Conservation (phyloP, 2,797 vertebrate genomes). For the Agapornis canus region DNA sequence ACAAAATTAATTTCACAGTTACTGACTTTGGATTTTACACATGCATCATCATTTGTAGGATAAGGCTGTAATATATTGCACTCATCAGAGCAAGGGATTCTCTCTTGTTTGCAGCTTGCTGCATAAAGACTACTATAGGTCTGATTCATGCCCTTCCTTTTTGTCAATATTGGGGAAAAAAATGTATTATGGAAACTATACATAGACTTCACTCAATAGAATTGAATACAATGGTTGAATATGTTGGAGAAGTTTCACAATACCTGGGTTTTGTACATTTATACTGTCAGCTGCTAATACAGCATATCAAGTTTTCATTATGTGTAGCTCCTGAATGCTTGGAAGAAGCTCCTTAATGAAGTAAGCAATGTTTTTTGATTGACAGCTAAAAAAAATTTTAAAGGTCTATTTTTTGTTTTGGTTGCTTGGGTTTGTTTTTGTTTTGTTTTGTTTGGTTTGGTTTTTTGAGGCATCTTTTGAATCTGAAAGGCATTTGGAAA, state of each 20-base stretch:
- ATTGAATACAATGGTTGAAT: neutral
- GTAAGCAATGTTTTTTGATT: neutral
- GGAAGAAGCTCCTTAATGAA: neutral
- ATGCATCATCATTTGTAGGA: neutral
- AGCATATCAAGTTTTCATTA: neutral
- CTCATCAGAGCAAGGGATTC: neutral
- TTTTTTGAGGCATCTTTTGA: neutral
- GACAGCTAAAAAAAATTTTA: neutral
- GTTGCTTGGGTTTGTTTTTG: neutral
- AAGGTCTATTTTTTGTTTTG: neutral
- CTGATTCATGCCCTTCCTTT: neutral
- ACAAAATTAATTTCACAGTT: neutral
- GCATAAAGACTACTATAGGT: neutral
- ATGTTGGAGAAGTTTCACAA: neutral
- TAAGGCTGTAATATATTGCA: neutral
- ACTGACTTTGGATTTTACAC: neutral
- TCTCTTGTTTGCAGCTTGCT: neutral
- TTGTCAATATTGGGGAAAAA: neutral
- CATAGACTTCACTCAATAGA: neutral
- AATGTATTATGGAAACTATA: neutral
- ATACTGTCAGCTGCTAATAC: neutral
- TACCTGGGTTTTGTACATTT: neutral
- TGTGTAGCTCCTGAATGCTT: neutral
- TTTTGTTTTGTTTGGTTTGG: neutral
- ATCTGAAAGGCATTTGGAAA: slow-evolving; percentile 27